These are phyloP conservation scores for Encarsia formosa DNA, from an alignment of 2,888 invertebrate species.

Conservation along the genomic window DNA sequence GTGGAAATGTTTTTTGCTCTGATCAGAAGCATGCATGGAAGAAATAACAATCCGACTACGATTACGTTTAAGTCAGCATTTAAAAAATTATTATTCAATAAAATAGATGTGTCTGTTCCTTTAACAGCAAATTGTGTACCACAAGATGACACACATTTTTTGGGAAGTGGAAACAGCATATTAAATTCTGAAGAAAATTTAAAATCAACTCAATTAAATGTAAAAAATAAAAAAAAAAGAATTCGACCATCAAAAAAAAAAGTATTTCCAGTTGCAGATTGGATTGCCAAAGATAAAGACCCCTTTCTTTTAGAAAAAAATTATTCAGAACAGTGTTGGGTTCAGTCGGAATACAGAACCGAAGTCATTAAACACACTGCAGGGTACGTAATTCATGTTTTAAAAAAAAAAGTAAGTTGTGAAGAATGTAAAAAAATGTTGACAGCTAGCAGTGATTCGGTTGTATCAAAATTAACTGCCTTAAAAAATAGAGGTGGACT, in stretches of 20 bases:
- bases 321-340: not conserved
- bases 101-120: slow-evolving; percentile 11
- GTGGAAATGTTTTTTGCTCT: slow-evolving; percentile 23
- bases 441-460: not conserved
- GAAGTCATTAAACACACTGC: slow-evolving; percentile 10
- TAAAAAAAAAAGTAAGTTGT: slow-evolving; percentile 13
- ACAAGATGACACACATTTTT: slow-evolving; percentile 12
- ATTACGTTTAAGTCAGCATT: slow-evolving; percentile 23
- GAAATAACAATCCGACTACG: slow-evolving; percentile 21
- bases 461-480: slow-evolving; percentile 6
- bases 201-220: not conserved
- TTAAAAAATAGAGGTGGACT: slow-evolving; percentile 22
- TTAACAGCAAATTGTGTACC: slow-evolving; percentile 14
- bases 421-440: slow-evolving; percentile 6
- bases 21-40: slow-evolving; percentile 20
- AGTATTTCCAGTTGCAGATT: not conserved
- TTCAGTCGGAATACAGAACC: slow-evolving; percentile 8
- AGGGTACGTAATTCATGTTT: slow-evolving; percentile 12
- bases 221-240: not conserved
- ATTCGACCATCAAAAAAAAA: not conserved
- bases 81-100: slow-evolving; percentile 20
- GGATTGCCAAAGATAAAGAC: too few relatives aligned
- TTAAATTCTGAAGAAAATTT: not conserved
- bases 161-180: too few relatives aligned
- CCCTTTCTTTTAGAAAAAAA: not conserved